Evolutionary conservation across 2,888 invertebrate genomes (phyloP), one percentile per base, ranked within the genome.

Genomic region (Rotaria sp.): DNA sequence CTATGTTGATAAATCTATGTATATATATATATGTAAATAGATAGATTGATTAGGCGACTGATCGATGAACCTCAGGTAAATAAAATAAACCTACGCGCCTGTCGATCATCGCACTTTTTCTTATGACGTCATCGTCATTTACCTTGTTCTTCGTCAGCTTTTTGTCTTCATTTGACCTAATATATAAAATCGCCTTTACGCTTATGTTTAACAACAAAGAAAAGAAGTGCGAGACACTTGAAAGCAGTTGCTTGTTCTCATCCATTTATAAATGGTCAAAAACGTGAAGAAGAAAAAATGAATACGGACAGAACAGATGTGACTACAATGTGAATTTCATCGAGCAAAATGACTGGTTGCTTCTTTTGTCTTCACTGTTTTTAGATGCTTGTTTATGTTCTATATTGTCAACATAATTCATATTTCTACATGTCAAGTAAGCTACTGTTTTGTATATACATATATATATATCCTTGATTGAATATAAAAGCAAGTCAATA

Each of bases 171-270:
- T 30, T 67, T 67, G 67, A 67, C 67, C 67, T 67, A 35, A 35
- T 67, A 35, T 55, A 55, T 55, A 26, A 30, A 67, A 67, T 67
- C 35, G 67, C 15, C 35, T 67, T 67, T 67, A 59, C 15, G 35
- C 21, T 35, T 18, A 35, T 35, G 35, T 67, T 67, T 67, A 67
- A 67, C 35, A 67, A 15, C 35, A 67, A 50, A 35, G 18, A 18
- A 67, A 67, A 35, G 67, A 67, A 67, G 67, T 67, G 67, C 35
- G 35, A 67, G 67, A 67, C 67, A 67, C 67, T 67, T 67, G 35
- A 67, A 67, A 38, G 35, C 67, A 67, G 67, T 38, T 67, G 67
- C 67, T 67, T 67, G 35, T 67, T 67, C 67, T 67, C 67, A 67
- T 67, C 35, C 67, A 35, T 67, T 67, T 67, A 67, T 35, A 38